Conservation (phyloP, 2,888 invertebrate species). For the Timema podura region DNA sequence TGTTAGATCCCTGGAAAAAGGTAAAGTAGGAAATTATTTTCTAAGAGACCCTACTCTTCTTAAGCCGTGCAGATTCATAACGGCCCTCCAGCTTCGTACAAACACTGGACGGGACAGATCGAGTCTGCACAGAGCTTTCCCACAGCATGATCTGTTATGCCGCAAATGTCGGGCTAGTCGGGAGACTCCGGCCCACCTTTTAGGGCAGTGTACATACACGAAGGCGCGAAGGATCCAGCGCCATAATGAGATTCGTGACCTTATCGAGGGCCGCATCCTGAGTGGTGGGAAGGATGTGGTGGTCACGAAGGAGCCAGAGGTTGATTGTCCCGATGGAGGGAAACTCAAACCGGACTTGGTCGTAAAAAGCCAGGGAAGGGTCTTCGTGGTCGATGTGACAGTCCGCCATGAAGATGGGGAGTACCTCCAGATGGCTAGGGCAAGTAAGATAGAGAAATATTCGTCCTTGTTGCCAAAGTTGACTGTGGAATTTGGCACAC, state of each 20-base stretch:
- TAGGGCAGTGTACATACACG: slow-evolving; percentile 31
- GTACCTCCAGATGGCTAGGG: slow-evolving; percentile 19
- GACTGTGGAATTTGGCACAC: no score
- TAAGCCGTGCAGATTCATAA: slow-evolving; percentile 36
- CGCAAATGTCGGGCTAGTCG: slow-evolving; percentile 21
- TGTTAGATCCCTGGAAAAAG: slow-evolving; percentile 21
- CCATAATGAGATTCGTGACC: background rate
- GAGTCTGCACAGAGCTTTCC: background rate
- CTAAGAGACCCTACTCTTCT: slow-evolving; percentile 33
- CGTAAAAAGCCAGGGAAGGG: no score
- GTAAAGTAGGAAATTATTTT: slow-evolving; percentile 33
- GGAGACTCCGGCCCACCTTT: slow-evolving; percentile 40
- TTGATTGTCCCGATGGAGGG: slow-evolving; percentile 24
- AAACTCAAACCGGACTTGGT: no score
- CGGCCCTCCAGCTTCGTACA: slow-evolving; percentile 38
- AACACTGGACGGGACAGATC: slow-evolving; percentile 35
- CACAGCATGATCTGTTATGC: slow-evolving; percentile 29
- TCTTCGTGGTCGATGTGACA: no score
- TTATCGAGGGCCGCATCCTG: no score
- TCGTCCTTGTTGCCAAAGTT: slow-evolving; percentile 8
- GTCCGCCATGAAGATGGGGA: no score
- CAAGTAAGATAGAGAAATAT: slow-evolving; percentile 36
- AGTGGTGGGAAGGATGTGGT: no score
- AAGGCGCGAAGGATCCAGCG: slow-evolving; percentile 18
- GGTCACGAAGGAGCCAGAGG: background rate